Evolutionary conservation across 1,140 invertebrate genomes (phyloP).

Genomic region (Megalonaias nervosa): DNA sequence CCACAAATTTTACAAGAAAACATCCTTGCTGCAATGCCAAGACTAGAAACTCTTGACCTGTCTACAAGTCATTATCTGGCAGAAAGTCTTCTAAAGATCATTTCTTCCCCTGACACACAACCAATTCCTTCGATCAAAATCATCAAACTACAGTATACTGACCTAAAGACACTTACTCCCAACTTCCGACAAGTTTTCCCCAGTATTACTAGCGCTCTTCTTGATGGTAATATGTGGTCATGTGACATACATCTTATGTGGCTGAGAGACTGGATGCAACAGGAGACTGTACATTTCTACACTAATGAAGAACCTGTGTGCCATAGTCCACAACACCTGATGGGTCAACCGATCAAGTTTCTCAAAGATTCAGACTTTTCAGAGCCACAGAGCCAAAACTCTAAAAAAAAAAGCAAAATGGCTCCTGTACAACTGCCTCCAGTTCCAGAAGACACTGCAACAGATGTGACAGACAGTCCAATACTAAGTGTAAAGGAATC

Average conservation of each 20-base stretch:
- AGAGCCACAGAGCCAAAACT: too few relatives aligned
- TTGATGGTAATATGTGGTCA: constrained; percentile 72
- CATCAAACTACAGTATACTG: constrained; percentile 80
- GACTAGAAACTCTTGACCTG: constrained; percentile 81
- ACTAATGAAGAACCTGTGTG: constrained; percentile 52
- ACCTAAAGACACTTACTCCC: constrained; percentile 77
- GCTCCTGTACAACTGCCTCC: background rate
- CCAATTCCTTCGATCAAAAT: constrained; percentile 73
- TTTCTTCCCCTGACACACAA: constrained; percentile 18
- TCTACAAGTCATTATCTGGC: constrained; percentile 82
- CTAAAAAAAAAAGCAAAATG: background rate
- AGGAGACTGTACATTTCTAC: constrained; percentile 57
- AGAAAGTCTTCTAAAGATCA: constrained; percentile 76
- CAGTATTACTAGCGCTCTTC: constrained; percentile 73
- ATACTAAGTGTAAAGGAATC: too few relatives aligned
- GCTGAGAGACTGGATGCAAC: constrained; percentile 69
- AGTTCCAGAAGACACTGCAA: background rate
- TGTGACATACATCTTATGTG: constrained; percentile 69
- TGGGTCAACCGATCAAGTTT: constrained; percentile 37
- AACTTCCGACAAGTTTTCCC: constrained; percentile 82
- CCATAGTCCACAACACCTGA: constrained; percentile 45
- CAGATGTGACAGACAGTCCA: background rate
- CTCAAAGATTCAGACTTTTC: constrained; percentile 36
- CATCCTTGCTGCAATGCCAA: constrained; percentile 53
- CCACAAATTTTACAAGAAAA: constrained; percentile 69